Conservation (phyloP, 2,888 invertebrate genomes). For the Lycia hirtaria region DNA sequence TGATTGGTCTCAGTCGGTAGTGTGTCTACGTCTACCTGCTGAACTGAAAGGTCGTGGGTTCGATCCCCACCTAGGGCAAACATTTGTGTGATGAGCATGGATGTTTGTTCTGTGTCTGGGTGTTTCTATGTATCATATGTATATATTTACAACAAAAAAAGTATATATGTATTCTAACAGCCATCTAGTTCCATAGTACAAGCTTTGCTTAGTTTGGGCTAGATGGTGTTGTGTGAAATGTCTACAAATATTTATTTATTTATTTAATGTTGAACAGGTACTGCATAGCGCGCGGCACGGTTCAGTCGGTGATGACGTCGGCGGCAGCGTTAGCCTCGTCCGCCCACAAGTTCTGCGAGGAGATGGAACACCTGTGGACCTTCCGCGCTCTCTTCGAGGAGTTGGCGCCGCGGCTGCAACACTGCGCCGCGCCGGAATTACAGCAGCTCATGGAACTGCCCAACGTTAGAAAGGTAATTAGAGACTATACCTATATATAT, state of each 20-base stretch:
- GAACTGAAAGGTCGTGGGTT: too few species aligned
- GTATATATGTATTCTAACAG: too few species aligned
- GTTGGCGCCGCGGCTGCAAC: slow-evolving; percentile 90
- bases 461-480: slow-evolving; percentile 89
- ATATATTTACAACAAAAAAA: too few species aligned
- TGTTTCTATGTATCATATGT: too few species aligned
- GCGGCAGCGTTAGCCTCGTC: slow-evolving; percentile 90
- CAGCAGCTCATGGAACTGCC: slow-evolving; percentile 95
- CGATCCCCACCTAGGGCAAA: too few species aligned
- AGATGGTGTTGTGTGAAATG: too few species aligned
- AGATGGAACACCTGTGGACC: slow-evolving; percentile 92
- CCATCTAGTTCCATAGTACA: too few species aligned
- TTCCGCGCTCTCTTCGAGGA: slow-evolving; percentile 90
- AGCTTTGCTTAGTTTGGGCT: too few species aligned
- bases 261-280: slow-evolving; percentile 69
- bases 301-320: slow-evolving; percentile 90
- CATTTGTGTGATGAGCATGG: too few species aligned
- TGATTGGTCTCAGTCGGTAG: too few species aligned
- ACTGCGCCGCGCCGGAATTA: slow-evolving; percentile 93
- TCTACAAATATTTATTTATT: neutral
- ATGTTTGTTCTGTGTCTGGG: too few species aligned
- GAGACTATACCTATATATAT: neutral
- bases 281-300: slow-evolving; percentile 89
- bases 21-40: too few species aligned
- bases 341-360: slow-evolving; percentile 92